Percentiles rank a stretch among this genome's conserved stretches.
phyloP scores from a whole-genome alignment of 2,797 vertebrate genomes.

The Halcyon chelicuti region DNA sequence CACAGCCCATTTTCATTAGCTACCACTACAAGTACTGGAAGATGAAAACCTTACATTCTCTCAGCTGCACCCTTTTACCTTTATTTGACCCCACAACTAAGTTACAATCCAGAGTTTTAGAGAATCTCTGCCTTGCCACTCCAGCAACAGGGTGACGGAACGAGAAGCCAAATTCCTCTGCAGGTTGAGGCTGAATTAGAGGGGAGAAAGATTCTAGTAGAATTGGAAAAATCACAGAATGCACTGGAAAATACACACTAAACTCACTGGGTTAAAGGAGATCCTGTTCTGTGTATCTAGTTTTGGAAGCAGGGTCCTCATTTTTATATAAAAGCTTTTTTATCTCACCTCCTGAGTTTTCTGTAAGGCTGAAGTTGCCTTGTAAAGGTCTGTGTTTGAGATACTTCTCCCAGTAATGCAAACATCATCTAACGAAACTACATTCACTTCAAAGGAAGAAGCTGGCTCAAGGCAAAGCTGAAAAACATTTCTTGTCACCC shows the following conservation, averaged over 20 bases:
- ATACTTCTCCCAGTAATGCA: not conserved
- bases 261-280: rapidly evolving
- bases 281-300: not conserved
- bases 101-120: not conserved
- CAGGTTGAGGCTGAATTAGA: not conserved
- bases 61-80: not conserved
- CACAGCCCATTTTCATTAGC: not conserved
- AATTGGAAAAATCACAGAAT: not conserved
- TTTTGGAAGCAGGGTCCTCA: not conserved
- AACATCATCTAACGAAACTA: not conserved
- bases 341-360: not conserved
- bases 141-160: rapidly evolving
- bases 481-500: not conserved
- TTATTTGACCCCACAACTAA: not conserved
- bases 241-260: not conserved
- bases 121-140: not conserved
- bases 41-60: not conserved
- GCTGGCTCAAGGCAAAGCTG: not conserved
- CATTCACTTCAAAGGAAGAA: conserved; percentile 33
- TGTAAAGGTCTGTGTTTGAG: not conserved
- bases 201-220: not conserved
- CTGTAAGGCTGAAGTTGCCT: not conserved
- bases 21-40: rapidly evolving
- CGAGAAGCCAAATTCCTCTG: not conserved
- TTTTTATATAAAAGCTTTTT: not conserved